Evolutionary conservation across 1,140 invertebrate genomes (phyloP), one percentile per base, ranked within the genome.

Genomic region (Oscheius sp.): DNA sequence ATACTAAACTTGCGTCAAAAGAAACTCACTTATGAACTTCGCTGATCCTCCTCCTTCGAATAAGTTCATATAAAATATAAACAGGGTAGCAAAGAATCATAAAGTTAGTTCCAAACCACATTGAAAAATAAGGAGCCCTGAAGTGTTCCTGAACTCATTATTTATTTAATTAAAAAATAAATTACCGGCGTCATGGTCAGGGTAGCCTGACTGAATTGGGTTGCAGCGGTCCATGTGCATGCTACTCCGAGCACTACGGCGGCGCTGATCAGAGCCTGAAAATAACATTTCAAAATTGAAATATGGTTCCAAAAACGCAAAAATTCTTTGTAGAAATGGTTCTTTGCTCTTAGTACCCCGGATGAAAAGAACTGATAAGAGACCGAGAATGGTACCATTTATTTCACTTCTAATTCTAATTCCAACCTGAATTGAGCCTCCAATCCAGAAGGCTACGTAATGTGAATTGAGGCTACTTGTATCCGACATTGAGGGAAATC

Each of bases 71-170:
- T n/a, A 64, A 45, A 35, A 80, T 3, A 3, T 80, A 82, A n/a
- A 82, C 79, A 18, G 81, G 81, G 73, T 81, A 82, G 66, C 81
- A 82, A 31, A 80, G 34, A 31, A 61, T 31, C 81, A 82, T 82
- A 45, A 82, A 81, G 31, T 36, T 67, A 2, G 81, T 82, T 42
- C 75, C 82, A 68, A 84, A 82, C 82, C 82, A 82, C n/a, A 84
- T 81, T 66, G 84, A 35, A 31, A 74, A 80, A 70, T 80, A 82
- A 13, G 81, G 82, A 20, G 81, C 82, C 58, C 76, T 81, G 67
- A 82, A 83, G 34, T 79, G 65, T 23, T 69, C 46, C 45, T 70
- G 52, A 61, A 66, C n/a, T 42, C n/a, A n/a, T 10, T 10, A 7
- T 42, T 42, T 42, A 10, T 42, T n/a, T 42, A 23, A 59, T 45